These are phyloP conservation scores for Prinia subflava DNA, from an alignment of 2,113 vertebrate species.

Conservation along the genomic window DNA sequence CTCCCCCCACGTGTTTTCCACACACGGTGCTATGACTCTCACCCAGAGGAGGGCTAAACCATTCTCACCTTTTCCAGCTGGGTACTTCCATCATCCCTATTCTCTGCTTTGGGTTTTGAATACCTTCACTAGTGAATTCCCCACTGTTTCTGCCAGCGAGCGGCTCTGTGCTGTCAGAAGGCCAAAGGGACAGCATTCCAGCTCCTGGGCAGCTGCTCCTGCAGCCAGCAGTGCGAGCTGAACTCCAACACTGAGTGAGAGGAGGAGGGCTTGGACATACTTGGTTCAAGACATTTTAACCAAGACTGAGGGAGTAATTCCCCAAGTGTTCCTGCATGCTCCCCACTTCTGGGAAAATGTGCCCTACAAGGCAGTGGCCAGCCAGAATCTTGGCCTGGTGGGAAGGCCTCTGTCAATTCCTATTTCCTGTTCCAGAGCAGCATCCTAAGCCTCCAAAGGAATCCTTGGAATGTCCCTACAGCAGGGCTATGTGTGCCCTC, in stretches of 20 bases:
- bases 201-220: neutral
- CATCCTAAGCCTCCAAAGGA: neutral
- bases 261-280: neutral
- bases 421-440: neutral
- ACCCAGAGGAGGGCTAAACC: slow-evolving; percentile 66
- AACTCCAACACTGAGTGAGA: neutral
- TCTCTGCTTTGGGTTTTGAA: slow-evolving; percentile 33
- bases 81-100: neutral
- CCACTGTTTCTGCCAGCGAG: neutral
- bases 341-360: neutral
- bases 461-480: accelerated
- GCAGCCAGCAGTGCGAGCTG: neutral
- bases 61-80: slow-evolving; percentile 13
- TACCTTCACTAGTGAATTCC: neutral
- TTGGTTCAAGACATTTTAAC: neutral
- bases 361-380: neutral
- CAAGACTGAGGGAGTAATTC: accelerated
- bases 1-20: slow-evolving; percentile 61
- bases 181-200: neutral
- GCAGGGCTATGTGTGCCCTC: accelerated
- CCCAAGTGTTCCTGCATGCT: neutral
- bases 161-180: neutral
- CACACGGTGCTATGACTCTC: slow-evolving; percentile 73
- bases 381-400: neutral
- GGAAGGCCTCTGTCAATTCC: neutral